phyloP scores from a whole-genome alignment of 2,113 vertebrate genomes.

The Spea multiplicata region DNA sequence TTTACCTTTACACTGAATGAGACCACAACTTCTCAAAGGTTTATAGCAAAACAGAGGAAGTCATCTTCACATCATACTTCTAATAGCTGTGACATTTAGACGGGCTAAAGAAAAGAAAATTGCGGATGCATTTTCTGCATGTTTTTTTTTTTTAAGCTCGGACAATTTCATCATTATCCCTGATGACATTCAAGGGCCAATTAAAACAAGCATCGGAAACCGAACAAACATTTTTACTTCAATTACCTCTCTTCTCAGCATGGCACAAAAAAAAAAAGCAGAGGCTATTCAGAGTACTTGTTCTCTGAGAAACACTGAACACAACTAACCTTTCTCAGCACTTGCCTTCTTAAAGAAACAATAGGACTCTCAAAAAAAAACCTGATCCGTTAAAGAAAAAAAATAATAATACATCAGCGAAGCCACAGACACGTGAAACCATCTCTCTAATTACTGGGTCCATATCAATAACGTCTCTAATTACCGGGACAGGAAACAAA shows the following conservation, averaged over 20 bases:
- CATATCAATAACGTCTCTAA: too few relatives aligned
- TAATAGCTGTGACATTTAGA: conserved; percentile 8
- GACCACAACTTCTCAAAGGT: too few relatives aligned
- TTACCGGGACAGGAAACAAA: too few relatives aligned
- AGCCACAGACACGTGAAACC: too few relatives aligned
- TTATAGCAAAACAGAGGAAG: too few relatives aligned
- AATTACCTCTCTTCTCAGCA: conserved; percentile 48
- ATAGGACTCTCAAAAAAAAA: conserved; percentile 49
- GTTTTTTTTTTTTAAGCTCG: not conserved
- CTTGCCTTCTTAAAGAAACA: conserved; percentile 37
- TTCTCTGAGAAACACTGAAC: conserved; percentile 53
- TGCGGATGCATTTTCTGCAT: not conserved
- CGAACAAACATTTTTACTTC: conserved; percentile 53
- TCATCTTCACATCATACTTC: too few relatives aligned
- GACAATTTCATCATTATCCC: conserved; percentile 49
- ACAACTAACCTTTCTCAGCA: conserved; percentile 30
- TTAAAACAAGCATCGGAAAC: conserved; percentile 50
- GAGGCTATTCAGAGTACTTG: not conserved
- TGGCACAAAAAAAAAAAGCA: conserved; percentile 13
- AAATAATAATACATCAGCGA: too few relatives aligned
- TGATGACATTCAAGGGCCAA: conserved; percentile 48
- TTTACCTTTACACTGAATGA: too few relatives aligned
- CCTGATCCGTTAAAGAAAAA: not conserved
- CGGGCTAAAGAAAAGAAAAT: not conserved
- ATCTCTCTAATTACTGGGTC: too few relatives aligned